A percentile compares a stretch with the other conserved stretches of the same genome.
These are phyloP conservation scores for Chrysolina americana DNA, from an alignment of 2,888 invertebrate genomes.

Conservation along the genomic window DNA sequence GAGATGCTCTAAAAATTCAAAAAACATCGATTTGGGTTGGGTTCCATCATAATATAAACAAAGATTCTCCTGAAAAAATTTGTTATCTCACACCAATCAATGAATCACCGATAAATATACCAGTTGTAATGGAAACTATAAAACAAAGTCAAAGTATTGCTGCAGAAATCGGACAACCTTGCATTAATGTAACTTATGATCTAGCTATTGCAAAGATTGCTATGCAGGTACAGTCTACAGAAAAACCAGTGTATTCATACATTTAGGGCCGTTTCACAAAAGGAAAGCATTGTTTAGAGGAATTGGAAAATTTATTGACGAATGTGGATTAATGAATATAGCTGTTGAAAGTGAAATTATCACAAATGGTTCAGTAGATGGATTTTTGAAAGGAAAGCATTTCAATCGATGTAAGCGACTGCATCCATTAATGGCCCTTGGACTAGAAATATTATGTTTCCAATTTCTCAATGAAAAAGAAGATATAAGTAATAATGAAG, in stretches of 20 bases:
- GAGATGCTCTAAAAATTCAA: constrained; percentile 28
- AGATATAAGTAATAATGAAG: constrained; percentile 23
- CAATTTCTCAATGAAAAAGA: constrained; percentile 32
- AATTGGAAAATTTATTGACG: constrained; percentile 61
- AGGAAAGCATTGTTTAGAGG: constrained; percentile 57
- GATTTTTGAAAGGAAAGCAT: constrained; percentile 60
- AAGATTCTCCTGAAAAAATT: constrained; percentile 26
- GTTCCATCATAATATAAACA: constrained; percentile 50
- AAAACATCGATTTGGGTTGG: constrained; percentile 55
- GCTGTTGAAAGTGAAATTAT: constrained; percentile 58
- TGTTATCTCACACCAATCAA: constrained; percentile 35
- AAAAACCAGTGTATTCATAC: constrained; percentile 53
- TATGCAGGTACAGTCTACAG: constrained; percentile 56
- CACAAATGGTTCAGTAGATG: constrained; percentile 59
- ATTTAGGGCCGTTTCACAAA: constrained; percentile 39
- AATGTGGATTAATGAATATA: constrained; percentile 59
- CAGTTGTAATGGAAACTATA: constrained; percentile 35
- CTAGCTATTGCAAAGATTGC: constrained; percentile 49
- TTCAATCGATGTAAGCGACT: constrained; percentile 31
- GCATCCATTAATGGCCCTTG: constrained; percentile 32
- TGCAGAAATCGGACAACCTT: constrained; percentile 26
- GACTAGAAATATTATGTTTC: constrained; percentile 36
- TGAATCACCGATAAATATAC: constrained; percentile 32
- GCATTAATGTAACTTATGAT: constrained; percentile 45
- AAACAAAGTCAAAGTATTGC: constrained; percentile 27